Evolutionary conservation across 2,888 invertebrate species (phyloP).

Genomic region (Enchytraeus crypticus): DNA sequence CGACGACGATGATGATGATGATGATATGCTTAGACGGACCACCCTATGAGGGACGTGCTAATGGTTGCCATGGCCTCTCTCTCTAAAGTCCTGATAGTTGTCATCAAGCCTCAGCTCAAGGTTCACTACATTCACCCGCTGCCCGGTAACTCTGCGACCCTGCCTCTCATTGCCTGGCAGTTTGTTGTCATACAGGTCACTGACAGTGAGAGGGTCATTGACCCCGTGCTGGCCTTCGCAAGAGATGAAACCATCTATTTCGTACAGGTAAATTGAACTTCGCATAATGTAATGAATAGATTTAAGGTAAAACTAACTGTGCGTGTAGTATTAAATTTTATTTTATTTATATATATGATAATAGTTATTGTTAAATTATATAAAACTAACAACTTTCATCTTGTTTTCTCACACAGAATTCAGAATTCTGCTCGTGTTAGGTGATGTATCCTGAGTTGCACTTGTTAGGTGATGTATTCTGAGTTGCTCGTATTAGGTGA

Average conservation of each 20-base stretch:
- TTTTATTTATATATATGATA: no score
- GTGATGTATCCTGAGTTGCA: no score
- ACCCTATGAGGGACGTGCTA: constrained; percentile 65
- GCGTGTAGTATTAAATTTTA: constrained; percentile 27
- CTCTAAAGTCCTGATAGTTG: constrained; percentile 74
- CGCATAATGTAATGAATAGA: no score
- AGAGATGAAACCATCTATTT: constrained; percentile 75
- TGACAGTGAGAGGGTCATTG: constrained; percentile 53
- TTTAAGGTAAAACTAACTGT: constrained; percentile 7
- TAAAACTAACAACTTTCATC: no score
- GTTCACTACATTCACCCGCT: constrained; percentile 47
- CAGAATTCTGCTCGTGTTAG: no score
- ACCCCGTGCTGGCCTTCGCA: constrained; percentile 81
- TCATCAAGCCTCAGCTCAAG: constrained; percentile 66
- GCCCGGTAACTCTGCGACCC: constrained; percentile 57
- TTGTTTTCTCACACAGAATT: no score
- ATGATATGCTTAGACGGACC: constrained; percentile 47
- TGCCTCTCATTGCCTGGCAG: constrained; percentile 89
- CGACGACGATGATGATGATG: no score
- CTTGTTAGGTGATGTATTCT: no score
- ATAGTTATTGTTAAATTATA: no score
- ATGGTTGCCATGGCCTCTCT: constrained; percentile 87
- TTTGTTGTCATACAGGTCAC: constrained; percentile 70
- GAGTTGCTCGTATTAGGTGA: background rate
- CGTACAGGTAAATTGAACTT: no score